phyloP scores from a whole-genome alignment of 2,797 vertebrate genomes.

The Acrossocheilus wenchowensis region DNA sequence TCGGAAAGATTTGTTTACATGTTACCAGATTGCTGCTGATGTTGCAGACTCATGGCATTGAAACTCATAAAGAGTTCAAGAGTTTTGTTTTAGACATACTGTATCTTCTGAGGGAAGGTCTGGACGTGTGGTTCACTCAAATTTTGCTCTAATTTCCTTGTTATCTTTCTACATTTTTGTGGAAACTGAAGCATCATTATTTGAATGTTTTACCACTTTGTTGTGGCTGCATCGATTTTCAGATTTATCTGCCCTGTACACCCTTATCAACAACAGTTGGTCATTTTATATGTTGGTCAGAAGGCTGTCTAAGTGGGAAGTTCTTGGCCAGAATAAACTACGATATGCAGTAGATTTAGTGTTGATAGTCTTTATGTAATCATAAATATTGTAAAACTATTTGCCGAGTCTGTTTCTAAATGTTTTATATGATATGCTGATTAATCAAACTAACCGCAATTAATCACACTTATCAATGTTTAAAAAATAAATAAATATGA shows the following conservation, averaged over 20 bases:
- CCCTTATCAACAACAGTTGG: constrained; percentile 15
- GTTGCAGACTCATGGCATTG: background rate
- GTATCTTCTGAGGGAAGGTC: background rate
- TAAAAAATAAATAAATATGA: background rate
- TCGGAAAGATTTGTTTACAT: constrained; percentile 6
- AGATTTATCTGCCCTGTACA: background rate
- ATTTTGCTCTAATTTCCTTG: background rate
- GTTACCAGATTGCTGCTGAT: constrained; percentile 1
- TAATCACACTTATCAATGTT: background rate
- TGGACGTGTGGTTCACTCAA: background rate
- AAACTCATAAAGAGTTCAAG: background rate
- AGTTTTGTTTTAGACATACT: constrained; percentile 1
- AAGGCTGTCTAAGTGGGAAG: constrained; percentile 5
- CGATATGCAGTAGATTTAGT: background rate
- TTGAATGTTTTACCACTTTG: background rate
- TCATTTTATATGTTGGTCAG: background rate
- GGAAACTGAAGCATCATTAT: background rate
- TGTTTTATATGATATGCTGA: background rate
- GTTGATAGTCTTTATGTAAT: background rate
- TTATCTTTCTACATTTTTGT: background rate
- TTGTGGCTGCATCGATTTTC: constrained; percentile 20
- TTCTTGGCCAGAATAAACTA: constrained; percentile 6
- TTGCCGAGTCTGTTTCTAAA: background rate
- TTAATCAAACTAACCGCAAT: background rate
- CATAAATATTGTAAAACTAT: background rate